phyloP scores from a whole-genome alignment of 2,797 vertebrate species.

The Avahi laniger region DNA sequence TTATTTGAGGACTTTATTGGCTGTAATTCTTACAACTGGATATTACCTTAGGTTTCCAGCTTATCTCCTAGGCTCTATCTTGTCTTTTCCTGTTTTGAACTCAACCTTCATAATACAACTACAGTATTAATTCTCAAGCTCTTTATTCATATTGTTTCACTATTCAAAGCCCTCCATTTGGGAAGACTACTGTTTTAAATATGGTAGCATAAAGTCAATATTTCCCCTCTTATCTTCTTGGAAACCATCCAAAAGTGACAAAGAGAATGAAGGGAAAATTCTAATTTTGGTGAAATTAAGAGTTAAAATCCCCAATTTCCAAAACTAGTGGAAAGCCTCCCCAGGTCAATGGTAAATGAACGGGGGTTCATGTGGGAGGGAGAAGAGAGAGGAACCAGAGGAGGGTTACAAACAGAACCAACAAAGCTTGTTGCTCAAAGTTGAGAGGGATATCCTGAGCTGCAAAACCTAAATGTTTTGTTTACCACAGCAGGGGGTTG shows the following conservation, averaged over 20 bases:
- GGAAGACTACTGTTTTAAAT: neutral
- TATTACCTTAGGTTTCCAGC: neutral
- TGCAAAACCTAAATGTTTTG: neutral
- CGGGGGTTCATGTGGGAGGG: accelerated
- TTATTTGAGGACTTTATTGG: neutral
- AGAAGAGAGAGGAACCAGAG: neutral
- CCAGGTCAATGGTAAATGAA: neutral
- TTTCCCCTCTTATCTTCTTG: neutral
- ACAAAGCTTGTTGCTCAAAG: neutral
- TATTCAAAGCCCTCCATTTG: neutral
- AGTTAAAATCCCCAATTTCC: neutral
- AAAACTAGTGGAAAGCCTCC: neutral
- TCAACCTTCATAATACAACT: neutral
- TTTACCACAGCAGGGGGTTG: accelerated
- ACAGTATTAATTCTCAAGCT: neutral
- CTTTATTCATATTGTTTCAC: neutral
- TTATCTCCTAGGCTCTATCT: neutral
- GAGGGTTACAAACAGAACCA: too few species aligned
- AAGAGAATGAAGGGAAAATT: neutral
- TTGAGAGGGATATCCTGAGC: neutral
- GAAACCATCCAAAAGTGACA: neutral
- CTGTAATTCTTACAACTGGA: neutral
- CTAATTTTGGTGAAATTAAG: neutral
- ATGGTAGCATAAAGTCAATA: neutral
- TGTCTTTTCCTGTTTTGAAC: neutral